Evolutionary conservation across 2,797 vertebrate species (phyloP).

Genomic region (Oreochromis grahami): DNA sequence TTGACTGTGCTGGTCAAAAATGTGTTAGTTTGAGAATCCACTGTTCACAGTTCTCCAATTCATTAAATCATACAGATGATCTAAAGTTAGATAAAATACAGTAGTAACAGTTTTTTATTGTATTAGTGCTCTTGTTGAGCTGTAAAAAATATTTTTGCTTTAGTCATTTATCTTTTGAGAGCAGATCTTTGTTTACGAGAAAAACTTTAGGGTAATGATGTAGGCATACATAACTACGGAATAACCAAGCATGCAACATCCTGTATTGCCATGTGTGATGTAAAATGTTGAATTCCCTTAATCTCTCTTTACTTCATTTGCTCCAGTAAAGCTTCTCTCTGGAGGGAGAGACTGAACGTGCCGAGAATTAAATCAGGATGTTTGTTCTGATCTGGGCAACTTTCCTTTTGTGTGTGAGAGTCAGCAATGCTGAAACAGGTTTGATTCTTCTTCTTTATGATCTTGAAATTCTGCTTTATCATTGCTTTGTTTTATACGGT

Average conservation of each 20-base stretch:
- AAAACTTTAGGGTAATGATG: background rate
- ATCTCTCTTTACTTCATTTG: fast-evolving
- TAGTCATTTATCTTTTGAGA: background rate
- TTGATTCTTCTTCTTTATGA: background rate
- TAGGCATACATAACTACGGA: background rate
- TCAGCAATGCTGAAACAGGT: background rate
- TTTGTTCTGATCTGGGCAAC: background rate
- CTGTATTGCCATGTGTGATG: background rate
- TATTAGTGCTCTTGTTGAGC: background rate
- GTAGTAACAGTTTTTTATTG: background rate
- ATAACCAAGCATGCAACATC: background rate
- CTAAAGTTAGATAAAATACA: background rate
- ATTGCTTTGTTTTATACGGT: fast-evolving
- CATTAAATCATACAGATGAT: background rate
- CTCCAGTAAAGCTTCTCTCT: background rate
- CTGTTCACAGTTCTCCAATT: background rate
- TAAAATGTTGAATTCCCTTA: background rate
- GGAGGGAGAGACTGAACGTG: background rate
- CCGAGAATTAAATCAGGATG: fast-evolving
- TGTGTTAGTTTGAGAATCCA: background rate
- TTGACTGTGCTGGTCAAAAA: background rate
- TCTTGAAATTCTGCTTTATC: background rate
- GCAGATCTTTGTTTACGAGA: background rate
- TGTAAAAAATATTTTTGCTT: background rate
- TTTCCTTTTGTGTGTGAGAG: background rate